Evolutionary conservation across 30 jellyfish, hydroid and myxozoan genomes (phyloP), one percentile per base, ranked within the genome.

Genomic region (Aurelia aurita): DNA sequence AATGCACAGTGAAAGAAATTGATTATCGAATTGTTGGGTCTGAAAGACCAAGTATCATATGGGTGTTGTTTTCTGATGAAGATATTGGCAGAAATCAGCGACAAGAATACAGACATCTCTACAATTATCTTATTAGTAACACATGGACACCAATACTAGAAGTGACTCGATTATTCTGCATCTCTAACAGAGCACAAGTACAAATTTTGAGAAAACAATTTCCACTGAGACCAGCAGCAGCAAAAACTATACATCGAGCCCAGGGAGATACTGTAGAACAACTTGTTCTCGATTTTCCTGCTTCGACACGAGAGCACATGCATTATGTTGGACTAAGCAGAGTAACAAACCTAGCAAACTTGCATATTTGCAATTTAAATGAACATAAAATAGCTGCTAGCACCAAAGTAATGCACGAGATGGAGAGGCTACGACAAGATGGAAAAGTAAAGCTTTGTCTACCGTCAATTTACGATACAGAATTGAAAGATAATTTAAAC

Each of bases 301-400:
- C 8, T 9, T 25, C 16, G 7, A n/a, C 85, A 4, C 45, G 72
- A 28, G 85, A 47, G 18, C 85, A 73, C 23, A 73, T 73, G 74
- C 85, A 73, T 27, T 73, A 35, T 22, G 70, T 73, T n/a, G 85
- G 25, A 13, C 72, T 73, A 11, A 73, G 85, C 23, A 51, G 85
- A 73, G 85, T 73, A 2, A 47, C 8, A 25, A 53, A 22, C 39
- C 9, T 57, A 3, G 25, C 25, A 14, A 34, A 46, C 82, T 32
- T 73, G n/a, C 22, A 73, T 21, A 73, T 73, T 28, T 44, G 8
- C 19, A 47, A 39, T 21, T 49, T 45, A 5, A 51, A 47, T 70
- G 74, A 39, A 39, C 27, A 45, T 4, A 55, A 28, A 29, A 55
- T 76, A 3, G 9, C 78, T 51, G 81, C 51, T 10, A 55, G 27